Percentiles rank a stretch among this genome's conserved stretches.
phyloP scores from a whole-genome alignment of 2,888 invertebrate species.

The Ophion ventricosus region DNA sequence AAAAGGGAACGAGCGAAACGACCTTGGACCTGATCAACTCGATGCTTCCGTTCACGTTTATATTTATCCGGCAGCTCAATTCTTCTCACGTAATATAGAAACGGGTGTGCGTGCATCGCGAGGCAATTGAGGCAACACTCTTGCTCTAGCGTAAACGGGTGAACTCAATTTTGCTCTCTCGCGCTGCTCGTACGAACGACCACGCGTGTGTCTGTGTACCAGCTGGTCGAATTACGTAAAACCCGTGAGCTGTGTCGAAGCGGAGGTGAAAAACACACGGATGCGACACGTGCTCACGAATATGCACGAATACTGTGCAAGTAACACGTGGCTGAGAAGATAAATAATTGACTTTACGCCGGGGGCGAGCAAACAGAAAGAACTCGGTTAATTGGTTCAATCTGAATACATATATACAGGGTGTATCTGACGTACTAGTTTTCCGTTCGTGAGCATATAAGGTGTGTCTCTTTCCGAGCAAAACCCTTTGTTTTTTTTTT shows the following conservation, averaged over 20 bases:
- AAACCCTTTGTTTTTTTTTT: too few relatives aligned
- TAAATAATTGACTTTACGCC: constrained; percentile 56
- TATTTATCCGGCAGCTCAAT: constrained; percentile 66
- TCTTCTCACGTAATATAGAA: constrained; percentile 67
- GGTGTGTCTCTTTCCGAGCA: too few relatives aligned
- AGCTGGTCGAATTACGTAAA: constrained; percentile 61
- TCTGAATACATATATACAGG: neutral
- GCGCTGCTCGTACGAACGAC: neutral
- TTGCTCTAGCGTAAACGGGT: constrained; percentile 6
- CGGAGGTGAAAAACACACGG: constrained; percentile 15
- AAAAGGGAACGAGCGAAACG: constrained; percentile 40
- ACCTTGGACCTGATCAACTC: constrained; percentile 67
- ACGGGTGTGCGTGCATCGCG: constrained; percentile 26
- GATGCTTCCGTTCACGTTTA: constrained; percentile 66
- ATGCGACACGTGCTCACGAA: constrained; percentile 11
- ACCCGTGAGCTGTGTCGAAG: constrained; percentile 39
- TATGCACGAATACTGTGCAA: constrained; percentile 19
- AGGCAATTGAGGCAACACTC: neutral
- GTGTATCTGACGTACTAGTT: too few relatives aligned
- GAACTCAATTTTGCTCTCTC: constrained; percentile 47
- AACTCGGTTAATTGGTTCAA: constrained; percentile 45
- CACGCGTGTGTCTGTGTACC: constrained; percentile 37
- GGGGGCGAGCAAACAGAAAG: constrained; percentile 34
- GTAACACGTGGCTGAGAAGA: constrained; percentile 46
- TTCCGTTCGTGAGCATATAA: too few relatives aligned